A percentile compares a stretch with the other conserved stretches of the same genome.
phyloP scores from a whole-genome alignment of 2,888 invertebrate genomes.

The Sphinx pinastri region DNA sequence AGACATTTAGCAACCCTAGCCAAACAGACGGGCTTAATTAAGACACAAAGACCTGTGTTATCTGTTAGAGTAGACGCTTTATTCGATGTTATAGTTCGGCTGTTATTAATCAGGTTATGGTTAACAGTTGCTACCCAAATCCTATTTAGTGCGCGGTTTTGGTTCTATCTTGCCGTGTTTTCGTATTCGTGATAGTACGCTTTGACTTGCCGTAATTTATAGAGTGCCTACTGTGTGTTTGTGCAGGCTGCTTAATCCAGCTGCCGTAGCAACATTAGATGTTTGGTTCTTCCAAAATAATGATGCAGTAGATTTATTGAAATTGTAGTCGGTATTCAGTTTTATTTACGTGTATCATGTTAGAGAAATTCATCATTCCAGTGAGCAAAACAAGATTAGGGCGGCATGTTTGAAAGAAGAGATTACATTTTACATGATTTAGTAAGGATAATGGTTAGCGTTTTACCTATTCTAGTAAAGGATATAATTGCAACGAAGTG shows the following conservation, averaged over 20 bases:
- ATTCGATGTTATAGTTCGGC: constrained; percentile 33
- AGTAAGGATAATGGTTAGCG: too few species aligned
- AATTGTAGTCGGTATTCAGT: too few species aligned
- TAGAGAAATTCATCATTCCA: too few species aligned
- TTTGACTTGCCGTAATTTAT: constrained; percentile 18
- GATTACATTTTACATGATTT: too few species aligned
- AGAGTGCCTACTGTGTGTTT: background rate
- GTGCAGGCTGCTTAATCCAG: background rate
- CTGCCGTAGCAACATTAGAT: background rate
- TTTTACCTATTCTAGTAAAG: too few species aligned
- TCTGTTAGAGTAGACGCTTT: constrained; percentile 40
- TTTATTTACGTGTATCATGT: background rate
- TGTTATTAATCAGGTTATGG: constrained; percentile 20
- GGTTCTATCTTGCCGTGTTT: constrained; percentile 16
- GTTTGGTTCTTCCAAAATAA: background rate
- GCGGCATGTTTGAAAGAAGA: too few species aligned
- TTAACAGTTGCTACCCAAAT: constrained; percentile 30
- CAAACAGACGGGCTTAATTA: constrained; percentile 43
- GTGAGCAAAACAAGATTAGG: too few species aligned
- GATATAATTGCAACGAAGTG: too few species aligned
- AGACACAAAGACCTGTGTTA: constrained; percentile 47
- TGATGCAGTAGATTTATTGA: background rate
- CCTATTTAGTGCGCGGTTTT: constrained; percentile 28
- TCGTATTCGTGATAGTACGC: constrained; percentile 6
- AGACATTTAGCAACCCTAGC: constrained; percentile 32